These are phyloP conservation scores for Psammodynastes pulverulentus DNA, from an alignment of 2,113 vertebrate genomes.

Conservation along the genomic window DNA sequence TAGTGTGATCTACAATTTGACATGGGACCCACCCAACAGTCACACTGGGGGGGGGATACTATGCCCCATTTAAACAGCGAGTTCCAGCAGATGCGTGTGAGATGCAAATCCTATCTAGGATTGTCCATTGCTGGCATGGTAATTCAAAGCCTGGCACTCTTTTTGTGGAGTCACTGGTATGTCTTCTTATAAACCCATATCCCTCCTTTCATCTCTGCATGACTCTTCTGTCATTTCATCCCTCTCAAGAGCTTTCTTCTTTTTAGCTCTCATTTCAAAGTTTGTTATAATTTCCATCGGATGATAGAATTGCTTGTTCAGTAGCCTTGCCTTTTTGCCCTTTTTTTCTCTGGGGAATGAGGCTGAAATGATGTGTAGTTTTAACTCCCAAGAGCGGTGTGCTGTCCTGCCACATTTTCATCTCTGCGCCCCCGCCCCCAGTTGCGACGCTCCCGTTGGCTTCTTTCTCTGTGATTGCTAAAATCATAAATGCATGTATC, in stretches of 20 bases:
- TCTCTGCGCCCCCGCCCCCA: neutral
- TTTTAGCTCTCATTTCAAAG: slow-evolving; percentile 21
- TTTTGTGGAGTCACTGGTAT: neutral
- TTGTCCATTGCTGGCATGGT: neutral
- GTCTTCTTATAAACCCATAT: neutral
- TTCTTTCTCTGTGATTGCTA: slow-evolving; percentile 2
- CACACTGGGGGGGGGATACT: neutral
- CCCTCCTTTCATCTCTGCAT: neutral
- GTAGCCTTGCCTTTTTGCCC: neutral
- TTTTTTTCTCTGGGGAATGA: neutral
- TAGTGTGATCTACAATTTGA: neutral
- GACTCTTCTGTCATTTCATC: neutral
- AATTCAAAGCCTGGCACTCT: neutral
- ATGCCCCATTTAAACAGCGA: neutral
- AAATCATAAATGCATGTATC: neutral
- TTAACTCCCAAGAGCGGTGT: slow-evolving; percentile 17
- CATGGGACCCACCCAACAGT: neutral
- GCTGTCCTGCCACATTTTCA: neutral
- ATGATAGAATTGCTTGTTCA: neutral
- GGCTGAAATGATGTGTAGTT: neutral
- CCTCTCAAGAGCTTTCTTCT: neutral
- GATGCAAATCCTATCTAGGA: neutral
- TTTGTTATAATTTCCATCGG: neutral
- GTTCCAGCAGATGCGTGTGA: neutral
- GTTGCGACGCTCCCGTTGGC: neutral